A percentile compares a stretch with the other conserved stretches of the same genome.
These are phyloP conservation scores for Aradophagus sp. DNA, from an alignment of 1,140 invertebrate species.

Conservation along the genomic window DNA sequence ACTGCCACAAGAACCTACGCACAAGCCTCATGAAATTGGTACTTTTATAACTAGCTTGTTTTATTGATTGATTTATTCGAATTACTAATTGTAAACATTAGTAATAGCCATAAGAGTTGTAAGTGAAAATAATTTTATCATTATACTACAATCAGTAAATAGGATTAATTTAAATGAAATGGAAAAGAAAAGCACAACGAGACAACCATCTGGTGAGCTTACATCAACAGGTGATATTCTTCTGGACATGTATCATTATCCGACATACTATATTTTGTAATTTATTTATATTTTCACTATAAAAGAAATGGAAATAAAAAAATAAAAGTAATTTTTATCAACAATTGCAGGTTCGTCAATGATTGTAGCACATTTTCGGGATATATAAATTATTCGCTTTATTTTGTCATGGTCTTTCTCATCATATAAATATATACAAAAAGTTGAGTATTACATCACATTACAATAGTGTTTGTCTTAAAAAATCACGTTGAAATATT, in stretches of 20 bases:
- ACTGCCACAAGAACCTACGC: conserved; percentile 37
- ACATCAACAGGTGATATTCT: conserved; percentile 59
- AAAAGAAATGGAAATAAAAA: too few species aligned
- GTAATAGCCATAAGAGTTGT: conserved; percentile 38
- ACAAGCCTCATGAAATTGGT: conserved; percentile 37
- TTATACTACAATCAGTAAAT: conserved; percentile 40
- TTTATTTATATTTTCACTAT: conserved; percentile 74
- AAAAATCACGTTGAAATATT: conserved; percentile 54
- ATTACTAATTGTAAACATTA: conserved; percentile 44
- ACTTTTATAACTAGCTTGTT: conserved; percentile 43
- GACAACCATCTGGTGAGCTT: conserved; percentile 58
- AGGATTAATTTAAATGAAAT: conserved; percentile 44
- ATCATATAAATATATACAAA: conserved; percentile 75
- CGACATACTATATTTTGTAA: conserved; percentile 68
- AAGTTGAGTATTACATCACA: conserved; percentile 68
- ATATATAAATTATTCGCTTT: conserved; percentile 74
- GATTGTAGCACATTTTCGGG: conserved; percentile 17
- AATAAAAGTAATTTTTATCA: conserved; percentile 73
- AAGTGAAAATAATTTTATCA: conserved; percentile 22
- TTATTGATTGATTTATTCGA: conserved; percentile 39
- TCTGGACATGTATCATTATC: conserved; percentile 64
- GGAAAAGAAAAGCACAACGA: conserved; percentile 32
- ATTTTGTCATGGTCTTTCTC: conserved; percentile 68
- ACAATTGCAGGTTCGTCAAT: conserved; percentile 11
- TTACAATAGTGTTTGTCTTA: conserved; percentile 49